Base-by-base conservation (phyloP, 53 echinoderm and acorn worm species). In the Mesocentrotus franciscanus region DNA sequence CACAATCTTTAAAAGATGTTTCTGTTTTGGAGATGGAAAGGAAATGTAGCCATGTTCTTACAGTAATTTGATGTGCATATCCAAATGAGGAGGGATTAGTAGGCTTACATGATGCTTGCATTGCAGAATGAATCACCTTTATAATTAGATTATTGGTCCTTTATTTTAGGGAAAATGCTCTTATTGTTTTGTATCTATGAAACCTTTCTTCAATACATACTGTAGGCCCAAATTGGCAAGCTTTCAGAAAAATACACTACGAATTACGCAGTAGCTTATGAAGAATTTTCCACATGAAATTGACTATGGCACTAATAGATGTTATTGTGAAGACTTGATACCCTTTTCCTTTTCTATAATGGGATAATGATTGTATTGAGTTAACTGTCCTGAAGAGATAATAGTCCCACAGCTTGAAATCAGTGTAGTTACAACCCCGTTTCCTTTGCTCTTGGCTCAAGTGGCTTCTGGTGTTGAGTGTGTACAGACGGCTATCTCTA, bases 361-460 rank as follows among this genome's bases (percentile, higher is more conserved):
- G 91, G 32, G 66, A 91, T 91, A 91, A 91, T 91, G 90, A 90
- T 29, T 90, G 57, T 61, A 90, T 49, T 84, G 87, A 87, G 58
- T 87, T 87, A 29, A 87, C n/a, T 57, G 87, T 58, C 59, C 57
- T 58, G 57, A 57, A 87, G 87, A 58, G 87, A 57, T 87, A 13
- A n/a, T 87, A 87, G 58, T 57, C 87, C 87, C 87, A 87, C 87
- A 87, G 87, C 87, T 57, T 87, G 87, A 87, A 24, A 87, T 87
- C 87, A 57, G 27, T 87, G 87, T 58, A 57, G 87, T 87, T 56
- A 87, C 57, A 12, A 58, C 26, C 87, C 56, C 27, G 26, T 29
- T 87, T 57, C 59, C 87, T 87, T 24, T 84, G 84, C 84, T 84
- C 8, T 10, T 15, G 15, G 87, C 87, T 27, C 56, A 87, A n/a